Conservation (phyloP, 2,797 vertebrate genomes). For the Dermochelys coriacea region DNA sequence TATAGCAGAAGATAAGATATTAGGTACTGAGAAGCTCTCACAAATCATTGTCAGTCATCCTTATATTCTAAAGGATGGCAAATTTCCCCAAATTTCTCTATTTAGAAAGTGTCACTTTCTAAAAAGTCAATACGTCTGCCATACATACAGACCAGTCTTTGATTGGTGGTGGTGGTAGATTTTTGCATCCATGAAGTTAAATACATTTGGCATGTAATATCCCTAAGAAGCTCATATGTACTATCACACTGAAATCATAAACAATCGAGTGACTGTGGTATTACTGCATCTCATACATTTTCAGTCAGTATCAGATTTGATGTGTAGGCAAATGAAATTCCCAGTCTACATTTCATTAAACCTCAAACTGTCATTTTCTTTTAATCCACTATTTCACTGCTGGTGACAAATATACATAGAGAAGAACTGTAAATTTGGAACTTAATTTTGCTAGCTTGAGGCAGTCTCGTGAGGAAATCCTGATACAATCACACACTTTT, state of each 20-base stretch:
- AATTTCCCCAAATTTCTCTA: neutral
- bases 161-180: neutral
- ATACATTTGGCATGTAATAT: neutral
- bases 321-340: neutral
- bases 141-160: neutral
- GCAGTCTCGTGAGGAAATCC: neutral
- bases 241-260: neutral
- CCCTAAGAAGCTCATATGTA: neutral
- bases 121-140: neutral
- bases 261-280: neutral
- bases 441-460: neutral
- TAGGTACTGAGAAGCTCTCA: neutral
- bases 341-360: neutral
- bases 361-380: neutral
- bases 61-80: neutral
- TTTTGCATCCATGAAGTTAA: neutral
- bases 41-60: neutral
- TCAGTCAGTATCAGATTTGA: neutral
- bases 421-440: neutral
- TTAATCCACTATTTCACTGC: neutral
- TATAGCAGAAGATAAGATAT: no score
- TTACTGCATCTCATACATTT: neutral
- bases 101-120: neutral
- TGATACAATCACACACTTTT: rapidly evolving
- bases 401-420: neutral